Evolutionary conservation across 2,888 invertebrate species (phyloP), one percentile per base, ranked within the genome.

Genomic region (Ormyrus nitidulus): DNA sequence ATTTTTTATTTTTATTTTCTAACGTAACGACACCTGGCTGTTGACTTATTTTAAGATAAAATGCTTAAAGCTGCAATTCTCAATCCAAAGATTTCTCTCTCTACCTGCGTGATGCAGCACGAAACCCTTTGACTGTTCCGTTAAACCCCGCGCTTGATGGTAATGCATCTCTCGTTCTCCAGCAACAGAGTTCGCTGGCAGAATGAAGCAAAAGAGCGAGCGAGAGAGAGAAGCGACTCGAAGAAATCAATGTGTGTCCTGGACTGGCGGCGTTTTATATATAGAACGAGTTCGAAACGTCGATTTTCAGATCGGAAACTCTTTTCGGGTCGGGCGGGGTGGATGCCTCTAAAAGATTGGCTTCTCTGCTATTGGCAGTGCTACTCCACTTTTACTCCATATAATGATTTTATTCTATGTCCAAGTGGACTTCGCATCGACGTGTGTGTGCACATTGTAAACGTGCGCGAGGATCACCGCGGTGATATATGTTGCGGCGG

Each of bases 361-460:
- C 75, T 80, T 71, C 59, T 71, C 79, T 80, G 75, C 66, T 75
- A 80, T 80, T 80, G 79, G 61, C 75, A 80, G 71, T 11, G 71
- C 54, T 76, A 80, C 58, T 75, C 79, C 75, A 76, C 75, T 76
- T 80, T 62, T 77, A 46, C 68, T 76, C 51, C 51, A 34, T 77
- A 58, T 62, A 71, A 62, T 77, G 8, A 76, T 80, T 80, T 80
- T 69, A 77, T 77, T 77, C 77, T 80, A 77, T 77, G 73, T 73
- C 61, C 61, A 64, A 75, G 61, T 66, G 71, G 71, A 75, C 69
- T 13, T 72, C 64, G n/a, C 44, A 53, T 53, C 13, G 59, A 59
- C 48, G 62, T 13, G 56, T 13, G 56, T 34, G 6, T 64, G 44
- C 64, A 46, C n/a, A n/a, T 72, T n/a, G n/a, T 51, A 19, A 13